phyloP scores from a whole-genome alignment of 2,888 invertebrate species.

The Glaucopsyche alexis region DNA sequence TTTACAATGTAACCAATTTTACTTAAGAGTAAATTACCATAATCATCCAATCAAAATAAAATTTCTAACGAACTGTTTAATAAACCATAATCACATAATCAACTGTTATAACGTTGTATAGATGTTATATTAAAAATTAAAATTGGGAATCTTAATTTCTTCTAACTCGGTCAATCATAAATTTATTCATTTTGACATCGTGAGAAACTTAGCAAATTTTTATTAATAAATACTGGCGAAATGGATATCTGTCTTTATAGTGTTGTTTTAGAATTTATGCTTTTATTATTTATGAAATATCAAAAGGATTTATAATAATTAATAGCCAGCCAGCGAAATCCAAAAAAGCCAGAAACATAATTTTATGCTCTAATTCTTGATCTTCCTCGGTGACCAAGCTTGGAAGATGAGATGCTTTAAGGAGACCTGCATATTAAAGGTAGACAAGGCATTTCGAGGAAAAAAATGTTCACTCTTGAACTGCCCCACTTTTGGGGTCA shows the following conservation, averaged over 20 bases:
- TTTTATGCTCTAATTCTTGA: not conserved
- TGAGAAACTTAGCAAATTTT: conserved; percentile 17
- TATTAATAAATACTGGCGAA: not conserved
- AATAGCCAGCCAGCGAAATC: not conserved
- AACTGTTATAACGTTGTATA: conserved; percentile 10
- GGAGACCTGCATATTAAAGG: no score
- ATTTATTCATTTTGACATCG: conserved; percentile 23
- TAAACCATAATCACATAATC: conserved; percentile 22
- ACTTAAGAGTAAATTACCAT: no score
- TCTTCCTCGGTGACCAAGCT: no score
- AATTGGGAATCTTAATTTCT: not conserved
- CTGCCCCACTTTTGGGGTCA: no score
- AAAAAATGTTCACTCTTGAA: no score
- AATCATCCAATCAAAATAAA: not conserved
- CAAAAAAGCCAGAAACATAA: no score
- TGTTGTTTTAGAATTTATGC: not conserved
- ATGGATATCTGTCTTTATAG: not conserved
- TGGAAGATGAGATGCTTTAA: no score
- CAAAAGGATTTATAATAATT: not conserved
- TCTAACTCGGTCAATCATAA: conserved; percentile 20
- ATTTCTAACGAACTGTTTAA: conserved; percentile 30
- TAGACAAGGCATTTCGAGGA: no score
- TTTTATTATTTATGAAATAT: not conserved
- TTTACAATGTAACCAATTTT: not conserved
- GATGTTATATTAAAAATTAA: not conserved